phyloP scores from a whole-genome alignment of 2,797 vertebrate genomes.

The Acanthornis magna region DNA sequence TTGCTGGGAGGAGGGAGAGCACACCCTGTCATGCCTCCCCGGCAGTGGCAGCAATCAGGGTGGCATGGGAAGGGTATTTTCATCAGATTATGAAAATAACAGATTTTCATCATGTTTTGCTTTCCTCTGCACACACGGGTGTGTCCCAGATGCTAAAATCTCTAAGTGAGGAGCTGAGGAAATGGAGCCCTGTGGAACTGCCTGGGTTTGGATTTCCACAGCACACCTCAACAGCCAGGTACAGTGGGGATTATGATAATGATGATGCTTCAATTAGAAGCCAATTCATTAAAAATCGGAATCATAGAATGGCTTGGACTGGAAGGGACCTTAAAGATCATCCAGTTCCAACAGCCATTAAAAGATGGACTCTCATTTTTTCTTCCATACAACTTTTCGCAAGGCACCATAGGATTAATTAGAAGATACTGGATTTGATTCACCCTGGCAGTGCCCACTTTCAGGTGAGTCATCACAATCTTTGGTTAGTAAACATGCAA shows the following conservation, averaged over 20 bases:
- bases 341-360: neutral
- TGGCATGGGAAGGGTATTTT: neutral
- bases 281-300: neutral
- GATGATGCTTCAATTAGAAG: neutral
- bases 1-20: conserved; percentile 77
- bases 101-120: neutral
- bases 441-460: too few relatives aligned
- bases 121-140: neutral
- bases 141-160: neutral
- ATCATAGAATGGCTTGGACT: neutral
- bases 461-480: neutral
- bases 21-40: neutral
- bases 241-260: neutral
- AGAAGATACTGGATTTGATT: neutral
- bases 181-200: neutral
- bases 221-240: neutral
- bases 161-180: neutral
- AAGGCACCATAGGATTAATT: neutral
- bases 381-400: neutral
- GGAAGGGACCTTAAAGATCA: neutral
- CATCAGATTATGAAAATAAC: neutral
- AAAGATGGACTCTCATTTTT: neutral
- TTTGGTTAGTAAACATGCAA: neutral
- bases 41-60: neutral
- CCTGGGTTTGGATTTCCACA: neutral